A percentile compares a stretch with the other conserved stretches of the same genome.
Evolutionary conservation across 1,140 invertebrate species (phyloP).

Genomic region (Lithobius niger): DNA sequence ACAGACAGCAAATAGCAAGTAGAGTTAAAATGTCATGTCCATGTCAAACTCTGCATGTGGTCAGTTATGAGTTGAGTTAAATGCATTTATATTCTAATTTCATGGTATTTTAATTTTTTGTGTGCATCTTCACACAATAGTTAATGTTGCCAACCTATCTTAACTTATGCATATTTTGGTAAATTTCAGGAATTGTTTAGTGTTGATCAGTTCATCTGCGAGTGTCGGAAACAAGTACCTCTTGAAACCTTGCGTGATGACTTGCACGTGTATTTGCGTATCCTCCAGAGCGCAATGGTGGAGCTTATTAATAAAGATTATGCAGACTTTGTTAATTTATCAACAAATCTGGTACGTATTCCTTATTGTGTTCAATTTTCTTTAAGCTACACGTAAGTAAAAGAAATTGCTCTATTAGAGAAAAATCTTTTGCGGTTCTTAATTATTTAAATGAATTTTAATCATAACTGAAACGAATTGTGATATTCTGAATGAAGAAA

Average conservation of each 20-base stretch:
- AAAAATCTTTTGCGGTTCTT: too few relatives aligned
- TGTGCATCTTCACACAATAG: background rate
- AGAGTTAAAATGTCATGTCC: too few relatives aligned
- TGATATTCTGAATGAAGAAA: too few relatives aligned
- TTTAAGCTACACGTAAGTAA: background rate
- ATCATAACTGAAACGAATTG: too few relatives aligned
- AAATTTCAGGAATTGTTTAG: constrained; percentile 68
- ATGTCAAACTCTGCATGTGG: too few relatives aligned
- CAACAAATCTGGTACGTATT: constrained; percentile 60
- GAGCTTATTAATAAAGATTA: constrained; percentile 96
- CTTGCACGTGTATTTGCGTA: constrained; percentile 75
- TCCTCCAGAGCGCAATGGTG: constrained; percentile 80
- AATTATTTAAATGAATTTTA: too few relatives aligned
- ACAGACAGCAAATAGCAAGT: too few relatives aligned
- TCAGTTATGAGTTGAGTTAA: too few relatives aligned
- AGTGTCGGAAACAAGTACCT: constrained; percentile 61
- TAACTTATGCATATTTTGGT: too few relatives aligned
- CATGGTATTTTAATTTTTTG: constrained; percentile 1
- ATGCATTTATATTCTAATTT: background rate
- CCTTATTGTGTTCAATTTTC: background rate
- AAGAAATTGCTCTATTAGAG: background rate
- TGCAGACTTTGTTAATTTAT: constrained; percentile 90
- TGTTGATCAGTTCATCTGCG: constrained; percentile 76
- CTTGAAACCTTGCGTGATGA: constrained; percentile 82
- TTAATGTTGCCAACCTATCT: constrained; percentile 9